phyloP scores from a whole-genome alignment of 2,113 vertebrate species.

The Pithys albifrons region DNA sequence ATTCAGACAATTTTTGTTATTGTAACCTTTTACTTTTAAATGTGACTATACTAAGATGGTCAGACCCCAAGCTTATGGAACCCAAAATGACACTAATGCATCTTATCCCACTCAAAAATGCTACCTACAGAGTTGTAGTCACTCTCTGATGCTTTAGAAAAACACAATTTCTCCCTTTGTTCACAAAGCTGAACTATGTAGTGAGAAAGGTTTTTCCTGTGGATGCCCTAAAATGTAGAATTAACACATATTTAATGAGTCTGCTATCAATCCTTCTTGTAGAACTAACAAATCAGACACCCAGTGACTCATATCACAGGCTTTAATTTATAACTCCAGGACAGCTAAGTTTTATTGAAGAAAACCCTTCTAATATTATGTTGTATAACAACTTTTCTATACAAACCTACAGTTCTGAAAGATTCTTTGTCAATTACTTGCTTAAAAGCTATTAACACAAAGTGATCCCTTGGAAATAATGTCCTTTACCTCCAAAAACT shows the following conservation, averaged over 20 bases:
- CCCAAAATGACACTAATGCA: background rate
- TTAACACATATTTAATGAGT: background rate
- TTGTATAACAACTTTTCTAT: background rate
- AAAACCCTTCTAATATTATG: background rate
- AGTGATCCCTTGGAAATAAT: background rate
- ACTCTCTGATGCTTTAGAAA: background rate
- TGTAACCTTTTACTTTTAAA: background rate
- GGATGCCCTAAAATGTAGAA: background rate
- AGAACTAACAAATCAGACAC: background rate
- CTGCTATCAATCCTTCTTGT: background rate
- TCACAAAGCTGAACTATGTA: background rate
- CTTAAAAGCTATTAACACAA: background rate
- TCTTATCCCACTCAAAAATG: background rate
- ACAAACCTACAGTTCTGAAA: background rate
- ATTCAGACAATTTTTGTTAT: background rate
- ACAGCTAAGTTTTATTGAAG: background rate
- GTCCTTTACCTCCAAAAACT: background rate
- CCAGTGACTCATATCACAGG: rapidly evolving
- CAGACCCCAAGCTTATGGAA: background rate
- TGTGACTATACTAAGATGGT: background rate
- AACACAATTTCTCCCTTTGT: background rate
- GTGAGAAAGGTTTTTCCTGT: background rate
- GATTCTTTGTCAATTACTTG: background rate
- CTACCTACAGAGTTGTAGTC: background rate
- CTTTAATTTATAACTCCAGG: background rate